These are phyloP conservation scores for Ciconia boyciana DNA, from an alignment of 2,113 vertebrate species.

Conservation along the genomic window DNA sequence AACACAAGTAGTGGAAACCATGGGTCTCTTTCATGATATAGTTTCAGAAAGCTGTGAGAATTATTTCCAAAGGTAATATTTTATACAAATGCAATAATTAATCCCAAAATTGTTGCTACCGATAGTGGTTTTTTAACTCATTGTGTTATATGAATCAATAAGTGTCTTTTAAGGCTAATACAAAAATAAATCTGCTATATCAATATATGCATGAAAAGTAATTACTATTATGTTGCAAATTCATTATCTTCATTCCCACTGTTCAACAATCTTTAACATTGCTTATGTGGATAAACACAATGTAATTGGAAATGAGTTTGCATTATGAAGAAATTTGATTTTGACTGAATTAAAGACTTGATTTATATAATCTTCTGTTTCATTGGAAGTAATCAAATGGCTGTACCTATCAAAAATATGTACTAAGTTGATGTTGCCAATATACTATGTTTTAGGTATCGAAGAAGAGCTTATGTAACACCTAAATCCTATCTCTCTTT, in stretches of 20 bases:
- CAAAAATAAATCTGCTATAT: background rate
- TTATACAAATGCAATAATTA: background rate
- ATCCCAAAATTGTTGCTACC: background rate
- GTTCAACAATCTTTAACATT: background rate
- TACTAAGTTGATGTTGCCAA: background rate
- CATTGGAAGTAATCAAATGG: background rate
- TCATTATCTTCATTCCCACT: background rate
- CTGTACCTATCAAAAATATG: background rate
- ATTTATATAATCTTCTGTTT: background rate
- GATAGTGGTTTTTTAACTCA: background rate
- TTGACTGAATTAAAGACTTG: background rate
- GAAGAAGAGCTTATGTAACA: slow-evolving; percentile 73
- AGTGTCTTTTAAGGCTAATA: background rate
- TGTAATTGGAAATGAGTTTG: background rate
- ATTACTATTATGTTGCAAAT: background rate
- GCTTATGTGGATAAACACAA: background rate
- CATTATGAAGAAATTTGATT: background rate
- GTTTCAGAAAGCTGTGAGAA: slow-evolving; percentile 77
- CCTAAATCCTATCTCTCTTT: slow-evolving; percentile 81
- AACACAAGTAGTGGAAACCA: slow-evolving; percentile 71
- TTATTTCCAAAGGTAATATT: slow-evolving; percentile 78
- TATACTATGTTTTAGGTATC: slow-evolving; percentile 62
- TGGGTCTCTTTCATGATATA: slow-evolving; percentile 77
- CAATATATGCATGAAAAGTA: background rate
- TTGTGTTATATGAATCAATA: background rate